Percentiles rank a stretch among this genome's conserved stretches.
phyloP scores from a whole-genome alignment of 2,888 invertebrate genomes.

The Galeruca laticollis region DNA sequence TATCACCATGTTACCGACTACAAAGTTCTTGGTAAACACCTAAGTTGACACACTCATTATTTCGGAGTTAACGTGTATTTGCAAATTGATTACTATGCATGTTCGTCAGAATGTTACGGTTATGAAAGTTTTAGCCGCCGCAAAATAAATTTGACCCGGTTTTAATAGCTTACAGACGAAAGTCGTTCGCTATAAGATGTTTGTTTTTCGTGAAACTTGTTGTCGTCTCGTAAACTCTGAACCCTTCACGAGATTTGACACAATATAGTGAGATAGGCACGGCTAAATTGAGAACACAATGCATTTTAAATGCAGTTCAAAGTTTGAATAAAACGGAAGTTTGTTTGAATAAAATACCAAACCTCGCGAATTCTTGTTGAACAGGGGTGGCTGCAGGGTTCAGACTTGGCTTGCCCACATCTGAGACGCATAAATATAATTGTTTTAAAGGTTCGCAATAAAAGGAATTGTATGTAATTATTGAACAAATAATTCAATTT shows the following conservation, averaged over 20 bases:
- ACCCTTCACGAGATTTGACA: too few species aligned
- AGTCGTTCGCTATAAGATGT: background rate
- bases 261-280: background rate
- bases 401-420: too few species aligned
- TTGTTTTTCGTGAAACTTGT: conserved; percentile 5
- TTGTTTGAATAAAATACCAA: background rate
- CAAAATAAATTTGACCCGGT: conserved; percentile 18
- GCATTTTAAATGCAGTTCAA: too few species aligned
- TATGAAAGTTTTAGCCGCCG: conserved; percentile 19
- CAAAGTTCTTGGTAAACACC: conserved; percentile 55
- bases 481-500: too few species aligned
- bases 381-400: too few species aligned
- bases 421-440: too few species aligned
- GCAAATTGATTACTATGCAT: conserved; percentile 42
- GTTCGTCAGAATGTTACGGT: conserved; percentile 35
- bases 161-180: background rate
- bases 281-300: background rate
- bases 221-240: background rate
- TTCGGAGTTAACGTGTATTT: conserved; percentile 40
- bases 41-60: conserved; percentile 48
- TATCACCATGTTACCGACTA: conserved; percentile 59
- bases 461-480: too few species aligned
- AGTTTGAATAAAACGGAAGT: too few species aligned
- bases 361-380: background rate
- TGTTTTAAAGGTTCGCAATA: too few species aligned